A percentile compares a stretch with the other conserved stretches of the same genome.
Conservation (phyloP, 2,888 invertebrate genomes). For the Achlya flavicornis region DNA sequence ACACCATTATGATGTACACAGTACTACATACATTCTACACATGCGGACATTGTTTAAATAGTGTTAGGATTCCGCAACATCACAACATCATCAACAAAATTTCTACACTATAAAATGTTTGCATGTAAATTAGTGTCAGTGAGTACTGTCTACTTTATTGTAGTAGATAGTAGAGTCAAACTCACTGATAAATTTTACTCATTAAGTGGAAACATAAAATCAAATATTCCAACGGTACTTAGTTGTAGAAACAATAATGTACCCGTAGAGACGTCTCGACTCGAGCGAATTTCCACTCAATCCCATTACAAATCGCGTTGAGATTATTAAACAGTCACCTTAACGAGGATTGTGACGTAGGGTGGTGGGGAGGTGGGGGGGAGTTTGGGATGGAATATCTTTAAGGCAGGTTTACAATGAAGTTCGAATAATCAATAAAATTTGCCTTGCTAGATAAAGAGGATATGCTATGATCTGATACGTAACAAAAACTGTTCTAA, state of each 20-base stretch:
- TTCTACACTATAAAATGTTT: no score
- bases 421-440: not conserved
- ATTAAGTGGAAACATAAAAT: constrained; percentile 21
- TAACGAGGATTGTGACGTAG: constrained; percentile 60
- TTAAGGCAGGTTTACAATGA: constrained; percentile 36
- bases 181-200: not conserved
- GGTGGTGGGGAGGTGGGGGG: constrained; percentile 20
- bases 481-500: not conserved
- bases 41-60: no score
- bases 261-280: constrained; percentile 45
- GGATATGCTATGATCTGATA: no score
- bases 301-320: constrained; percentile 73
- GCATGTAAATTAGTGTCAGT: no score
- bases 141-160: no score
- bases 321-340: constrained; percentile 76
- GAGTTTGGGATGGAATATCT: constrained; percentile 7
- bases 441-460: not conserved
- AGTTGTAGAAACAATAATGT: constrained; percentile 52
- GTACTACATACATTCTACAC: no score
- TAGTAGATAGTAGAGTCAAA: not conserved
- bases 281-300: constrained; percentile 61
- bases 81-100: no score
- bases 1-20: no score
- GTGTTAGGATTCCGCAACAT: no score
- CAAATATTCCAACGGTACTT: constrained; percentile 44